phyloP scores from a whole-genome alignment of 2,797 vertebrate species.

The Phataginus tricuspis region DNA sequence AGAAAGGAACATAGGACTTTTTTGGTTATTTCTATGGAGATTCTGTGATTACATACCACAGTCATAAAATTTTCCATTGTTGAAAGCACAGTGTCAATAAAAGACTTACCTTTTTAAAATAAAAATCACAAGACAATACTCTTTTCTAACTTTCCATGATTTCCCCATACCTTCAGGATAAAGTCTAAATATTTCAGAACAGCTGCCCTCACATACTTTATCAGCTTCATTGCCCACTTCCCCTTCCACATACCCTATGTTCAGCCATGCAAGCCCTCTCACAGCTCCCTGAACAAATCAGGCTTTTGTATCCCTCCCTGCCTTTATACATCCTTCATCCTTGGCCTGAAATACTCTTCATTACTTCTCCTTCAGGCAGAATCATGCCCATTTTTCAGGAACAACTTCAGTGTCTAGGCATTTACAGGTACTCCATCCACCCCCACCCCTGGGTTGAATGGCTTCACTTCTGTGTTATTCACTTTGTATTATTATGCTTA shows the following conservation, averaged over 20 bases:
- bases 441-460: neutral
- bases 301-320: neutral
- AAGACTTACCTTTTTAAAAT: neutral
- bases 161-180: neutral
- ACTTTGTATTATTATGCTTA: neutral
- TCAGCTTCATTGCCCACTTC: neutral
- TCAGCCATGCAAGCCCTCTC: neutral
- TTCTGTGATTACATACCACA: neutral
- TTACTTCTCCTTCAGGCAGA: neutral
- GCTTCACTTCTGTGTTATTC: neutral
- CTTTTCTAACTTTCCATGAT: neutral
- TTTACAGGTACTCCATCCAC: neutral
- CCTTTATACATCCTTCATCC: neutral
- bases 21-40: neutral
- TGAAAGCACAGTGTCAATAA: neutral
- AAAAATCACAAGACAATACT: neutral
- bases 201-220: neutral
- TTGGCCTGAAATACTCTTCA: neutral
- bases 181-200: neutral
- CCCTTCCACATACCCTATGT: neutral
- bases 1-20: neutral
- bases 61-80: neutral
- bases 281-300: neutral
- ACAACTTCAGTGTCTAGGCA: neutral
- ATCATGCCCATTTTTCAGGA: neutral